Base-by-base conservation (phyloP, 2,113 vertebrate species). In the Coptodon bakossiorum region DNA sequence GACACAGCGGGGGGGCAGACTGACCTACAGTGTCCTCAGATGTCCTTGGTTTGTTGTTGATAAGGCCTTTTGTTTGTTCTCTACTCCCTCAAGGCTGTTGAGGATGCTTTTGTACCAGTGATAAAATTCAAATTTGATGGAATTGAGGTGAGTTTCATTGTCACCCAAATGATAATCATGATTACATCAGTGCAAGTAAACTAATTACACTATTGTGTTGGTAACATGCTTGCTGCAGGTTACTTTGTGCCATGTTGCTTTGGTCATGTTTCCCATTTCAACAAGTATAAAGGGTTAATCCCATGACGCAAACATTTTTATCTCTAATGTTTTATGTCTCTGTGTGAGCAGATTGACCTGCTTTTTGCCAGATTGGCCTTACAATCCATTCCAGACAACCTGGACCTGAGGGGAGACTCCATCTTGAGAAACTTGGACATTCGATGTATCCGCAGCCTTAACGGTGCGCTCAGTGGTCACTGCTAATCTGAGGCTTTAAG, bases 91-190 rank as follows among this genome's bases (percentile, higher is more conserved):
- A 91, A 99, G 99, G 98, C 98, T 91, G 98, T 99, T 38, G 98
- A 99, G 94, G 98, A 99, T 95, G 98, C 99, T 4, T 99, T 98
- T 95, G 99, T 99, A 83, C 99, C 99, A 4, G 98, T 99, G 94
- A 97, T 99, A 90, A 99, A 99, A 93, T 99, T 99, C 96, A 98
- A 98, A 93, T 99, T 99, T 96, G 97, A 98, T 89, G 97, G 97
- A 81, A 98, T 99, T 93, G 99, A 99, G 97, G 98, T 99, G 97
- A 97, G 94, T 84, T 17, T 6, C 34, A 3, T 22, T 78, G 16
- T 78, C 0, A 50, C 45, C 43, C 16, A 3, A 19, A 0, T 50
- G 43, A 76, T 48, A 6, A 22, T 45, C 40, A 10, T 48, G 24
- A 48, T 50, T 50, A 48, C 14, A 48, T 48, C 40, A 76, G 43